These are phyloP conservation scores for Drosophila neoperkinsi DNA, from an alignment of 2,888 invertebrate species.

Conservation along the genomic window DNA sequence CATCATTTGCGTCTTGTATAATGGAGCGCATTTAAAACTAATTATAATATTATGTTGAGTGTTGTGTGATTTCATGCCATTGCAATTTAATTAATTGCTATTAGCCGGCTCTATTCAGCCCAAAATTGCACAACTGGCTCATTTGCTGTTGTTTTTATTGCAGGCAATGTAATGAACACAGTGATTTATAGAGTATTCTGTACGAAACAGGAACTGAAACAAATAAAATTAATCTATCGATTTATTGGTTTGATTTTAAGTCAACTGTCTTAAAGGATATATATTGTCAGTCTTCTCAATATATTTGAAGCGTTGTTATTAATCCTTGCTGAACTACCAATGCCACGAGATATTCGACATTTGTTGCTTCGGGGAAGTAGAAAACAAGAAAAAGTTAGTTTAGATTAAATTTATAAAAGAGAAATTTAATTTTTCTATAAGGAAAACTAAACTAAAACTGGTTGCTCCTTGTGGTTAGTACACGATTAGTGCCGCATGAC, in stretches of 20 bases:
- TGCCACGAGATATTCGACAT: background rate
- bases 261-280: background rate
- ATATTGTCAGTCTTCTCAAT: background rate
- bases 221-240: background rate
- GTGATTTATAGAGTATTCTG: slow-evolving; percentile 2
- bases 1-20: slow-evolving; percentile 46
- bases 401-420: background rate
- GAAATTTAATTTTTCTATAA: background rate
- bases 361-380: background rate
- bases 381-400: background rate
- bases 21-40: slow-evolving; percentile 65
- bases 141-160: slow-evolving; percentile 21
- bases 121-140: slow-evolving; percentile 51
- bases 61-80: slow-evolving; percentile 63
- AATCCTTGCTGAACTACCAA: background rate
- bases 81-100: slow-evolving; percentile 71
- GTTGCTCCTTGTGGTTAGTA: background rate
- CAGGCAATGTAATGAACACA: slow-evolving; percentile 26
- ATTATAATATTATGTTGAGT: slow-evolving; percentile 73
- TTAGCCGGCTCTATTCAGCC: slow-evolving; percentile 37
- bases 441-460: background rate
- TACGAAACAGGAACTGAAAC: background rate
- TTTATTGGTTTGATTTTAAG: background rate
- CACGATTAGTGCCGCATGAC: background rate
- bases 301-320: background rate